Percentiles rank a stretch among this genome's conserved stretches.
phyloP scores from a whole-genome alignment of 2,797 vertebrate species.

The Lepidocolaptes lacrymiger region DNA sequence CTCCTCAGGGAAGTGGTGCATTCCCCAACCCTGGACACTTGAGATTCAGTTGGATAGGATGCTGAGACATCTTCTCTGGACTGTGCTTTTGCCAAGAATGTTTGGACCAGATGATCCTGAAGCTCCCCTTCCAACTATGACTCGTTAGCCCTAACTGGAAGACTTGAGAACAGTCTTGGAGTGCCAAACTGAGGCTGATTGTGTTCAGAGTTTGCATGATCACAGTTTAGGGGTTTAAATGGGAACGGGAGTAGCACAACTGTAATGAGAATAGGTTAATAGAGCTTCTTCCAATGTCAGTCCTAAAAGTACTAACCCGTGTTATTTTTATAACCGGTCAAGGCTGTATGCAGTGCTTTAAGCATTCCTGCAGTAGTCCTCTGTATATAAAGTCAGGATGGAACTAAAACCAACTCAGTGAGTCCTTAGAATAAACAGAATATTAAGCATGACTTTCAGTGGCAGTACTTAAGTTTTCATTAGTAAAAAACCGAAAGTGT shows the following conservation, averaged over 20 bases:
- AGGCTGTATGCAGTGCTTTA: neutral
- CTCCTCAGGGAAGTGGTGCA: neutral
- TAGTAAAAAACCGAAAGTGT: neutral
- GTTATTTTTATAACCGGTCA: neutral
- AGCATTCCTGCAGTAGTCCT: neutral
- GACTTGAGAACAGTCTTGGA: neutral
- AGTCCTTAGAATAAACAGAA: neutral
- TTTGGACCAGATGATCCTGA: neutral
- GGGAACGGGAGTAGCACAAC: neutral
- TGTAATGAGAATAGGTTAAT: neutral
- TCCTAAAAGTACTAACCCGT: neutral
- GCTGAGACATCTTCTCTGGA: neutral
- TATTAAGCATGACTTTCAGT: neutral
- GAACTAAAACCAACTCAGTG: neutral
- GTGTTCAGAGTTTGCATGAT: neutral
- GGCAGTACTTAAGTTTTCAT: neutral
- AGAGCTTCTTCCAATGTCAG: neutral
- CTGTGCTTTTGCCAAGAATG: neutral
- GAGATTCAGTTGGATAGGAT: neutral
- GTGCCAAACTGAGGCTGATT: neutral
- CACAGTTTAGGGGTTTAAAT: neutral
- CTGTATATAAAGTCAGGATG: neutral
- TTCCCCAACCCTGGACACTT: accelerated
- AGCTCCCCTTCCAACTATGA: neutral
- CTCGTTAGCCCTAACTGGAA: neutral